These are phyloP conservation scores for Dryobota labecula DNA, from an alignment of 2,888 invertebrate species.

Conservation along the genomic window DNA sequence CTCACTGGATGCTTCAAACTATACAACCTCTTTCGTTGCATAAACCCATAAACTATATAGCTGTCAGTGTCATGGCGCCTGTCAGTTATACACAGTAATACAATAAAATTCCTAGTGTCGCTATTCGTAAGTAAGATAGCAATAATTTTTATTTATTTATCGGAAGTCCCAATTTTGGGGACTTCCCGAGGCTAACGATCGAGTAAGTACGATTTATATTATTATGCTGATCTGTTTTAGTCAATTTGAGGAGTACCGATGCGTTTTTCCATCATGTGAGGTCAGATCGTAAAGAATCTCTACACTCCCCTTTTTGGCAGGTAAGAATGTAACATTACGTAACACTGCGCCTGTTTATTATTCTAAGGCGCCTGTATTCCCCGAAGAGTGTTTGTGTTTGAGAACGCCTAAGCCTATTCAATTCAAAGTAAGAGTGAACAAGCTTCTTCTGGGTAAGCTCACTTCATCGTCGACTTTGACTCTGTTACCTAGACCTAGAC, in stretches of 20 bases:
- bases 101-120: conserved; percentile 54
- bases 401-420: no score
- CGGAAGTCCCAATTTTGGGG: conserved; percentile 68
- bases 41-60: conserved; percentile 45
- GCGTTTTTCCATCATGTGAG: conserved; percentile 38
- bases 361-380: accelerated
- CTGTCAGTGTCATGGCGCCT: conserved; percentile 42
- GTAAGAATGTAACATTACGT: conserved; percentile 24
- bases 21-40: conserved; percentile 49
- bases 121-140: conserved; percentile 42
- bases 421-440: no score
- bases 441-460: no score
- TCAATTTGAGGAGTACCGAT: conserved; percentile 31
- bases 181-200: conserved; percentile 56
- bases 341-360: not conserved
- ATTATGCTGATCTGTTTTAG: conserved; percentile 44
- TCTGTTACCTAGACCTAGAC: no score
- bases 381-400: no score
- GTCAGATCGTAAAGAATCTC: conserved; percentile 14
- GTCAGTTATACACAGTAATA: conserved; percentile 36
- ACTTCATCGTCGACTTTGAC: no score
- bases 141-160: conserved; percentile 38
- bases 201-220: conserved; percentile 46
- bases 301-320: conserved; percentile 3
- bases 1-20: conserved; percentile 38